Conservation (phyloP, 2,888 invertebrate species). For the Bursaphelenchus okinawaensis region DNA sequence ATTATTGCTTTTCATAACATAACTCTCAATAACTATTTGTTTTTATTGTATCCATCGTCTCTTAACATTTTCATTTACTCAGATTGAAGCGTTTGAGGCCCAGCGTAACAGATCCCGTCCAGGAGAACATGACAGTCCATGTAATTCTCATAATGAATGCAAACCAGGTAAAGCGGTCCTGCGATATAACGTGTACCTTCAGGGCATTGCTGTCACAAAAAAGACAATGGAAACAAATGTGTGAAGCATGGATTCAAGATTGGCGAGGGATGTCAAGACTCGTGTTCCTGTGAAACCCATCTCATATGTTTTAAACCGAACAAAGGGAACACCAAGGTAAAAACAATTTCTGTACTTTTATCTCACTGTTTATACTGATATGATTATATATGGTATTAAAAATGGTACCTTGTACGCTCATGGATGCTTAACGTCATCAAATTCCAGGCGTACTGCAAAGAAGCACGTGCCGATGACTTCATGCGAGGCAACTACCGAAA, state of each 20-base stretch:
- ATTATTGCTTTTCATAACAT: too few relatives aligned
- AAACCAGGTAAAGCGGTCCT: conserved; percentile 21
- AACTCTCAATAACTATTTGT: too few relatives aligned
- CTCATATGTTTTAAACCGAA: conserved; percentile 17
- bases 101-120: conserved; percentile 17
- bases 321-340: not conserved
- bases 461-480: not conserved
- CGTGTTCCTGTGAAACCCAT: conserved; percentile 22
- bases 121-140: conserved; percentile 22
- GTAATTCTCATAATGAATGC: conserved; percentile 27
- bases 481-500: not conserved
- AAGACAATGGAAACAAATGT: conserved; percentile 11
- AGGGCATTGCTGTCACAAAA: conserved; percentile 31
- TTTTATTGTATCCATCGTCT: too few relatives aligned
- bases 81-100: conserved; percentile 19
- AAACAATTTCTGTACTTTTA: too few relatives aligned
- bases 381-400: too few relatives aligned
- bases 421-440: not conserved
- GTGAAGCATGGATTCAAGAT: conserved; percentile 17
- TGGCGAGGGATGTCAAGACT: conserved; percentile 19
- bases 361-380: too few relatives aligned
- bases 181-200: not conserved
- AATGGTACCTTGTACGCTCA: too few relatives aligned
- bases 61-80: conserved; percentile 3
- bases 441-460: not conserved